Percentiles rank a stretch among this genome's conserved stretches.
phyloP scores from a whole-genome alignment of 2,888 invertebrate genomes.

The Euzophera pinguis region DNA sequence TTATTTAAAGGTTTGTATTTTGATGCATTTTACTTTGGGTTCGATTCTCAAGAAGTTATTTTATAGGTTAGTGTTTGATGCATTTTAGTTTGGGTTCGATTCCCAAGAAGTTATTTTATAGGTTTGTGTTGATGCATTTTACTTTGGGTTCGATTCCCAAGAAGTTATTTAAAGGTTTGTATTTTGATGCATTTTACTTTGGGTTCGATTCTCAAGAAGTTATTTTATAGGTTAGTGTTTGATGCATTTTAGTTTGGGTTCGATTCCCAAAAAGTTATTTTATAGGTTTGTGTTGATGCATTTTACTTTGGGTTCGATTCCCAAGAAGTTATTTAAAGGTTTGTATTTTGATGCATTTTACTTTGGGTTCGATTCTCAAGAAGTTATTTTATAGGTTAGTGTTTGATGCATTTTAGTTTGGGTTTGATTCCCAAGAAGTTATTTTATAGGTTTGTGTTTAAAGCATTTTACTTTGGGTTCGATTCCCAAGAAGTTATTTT shows the following conservation, averaged over 20 bases:
- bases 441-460: neutral
- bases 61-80: neutral
- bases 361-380: conserved; percentile 13
- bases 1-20: neutral
- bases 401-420: neutral
- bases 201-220: conserved; percentile 15
- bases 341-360: neutral
- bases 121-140: neutral
- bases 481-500: conserved; percentile 2
- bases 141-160: conserved; percentile 14
- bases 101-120: neutral
- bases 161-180: neutral
- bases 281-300: neutral
- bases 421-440: conserved; percentile 14
- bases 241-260: conserved; percentile 5
- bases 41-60: conserved; percentile 9
- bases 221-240: neutral
- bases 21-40: neutral
- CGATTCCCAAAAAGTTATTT: conserved; percentile 6
- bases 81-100: conserved; percentile 12
- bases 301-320: conserved; percentile 14
- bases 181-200: neutral
- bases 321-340: neutral
- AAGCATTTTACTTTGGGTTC: conserved; percentile 4
- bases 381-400: neutral